Evolutionary conservation across 2,797 vertebrate species (phyloP), one percentile per base, ranked within the genome.

Genomic region (Sitta carolinensis): DNA sequence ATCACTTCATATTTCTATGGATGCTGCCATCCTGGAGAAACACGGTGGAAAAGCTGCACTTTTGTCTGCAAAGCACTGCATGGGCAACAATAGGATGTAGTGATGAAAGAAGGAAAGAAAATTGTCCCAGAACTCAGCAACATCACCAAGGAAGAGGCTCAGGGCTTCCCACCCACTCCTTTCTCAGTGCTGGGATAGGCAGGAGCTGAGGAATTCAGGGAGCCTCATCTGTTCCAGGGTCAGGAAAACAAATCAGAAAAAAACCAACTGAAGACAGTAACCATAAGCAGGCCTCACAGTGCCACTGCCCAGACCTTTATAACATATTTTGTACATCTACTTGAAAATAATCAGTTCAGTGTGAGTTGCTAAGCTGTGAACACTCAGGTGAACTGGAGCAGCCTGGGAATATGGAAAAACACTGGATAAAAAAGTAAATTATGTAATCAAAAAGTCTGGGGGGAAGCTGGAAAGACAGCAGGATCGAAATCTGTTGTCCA

Each of bases 401-500:
- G 79, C 29, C 66, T 66, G 47, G 21, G 54, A 91, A 90, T 86
- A 54, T 7, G 43, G 82, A 77, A 87, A 62, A 78, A 15, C 47
- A 75, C 50, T 6, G 12, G 40, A 77, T 63, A 95, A 91, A 70
- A 70, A 83, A 64, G 80, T 50, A 84, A 93, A 86, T 84, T 73
- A 72, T 32, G 25, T 21, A 94, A 91, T 43, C 82, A 81, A 68
- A 93, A 94, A 23, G 48, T 84, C 58, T 90, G 79, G 17, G n/a
- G 38, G 38, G 67, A 90, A 75, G 70, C 85, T 76, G 80, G 52
- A 94, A 79, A 95, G 51, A 66, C 55, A 50, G 40, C 26, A 25
- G 76, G 76, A 93, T 85, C 51, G 64, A 90, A 95, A 84, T 86
- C 85, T 96, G 93, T 74, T 90, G 88, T 76, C 92, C 90, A 74